Conservation (phyloP, 2,797 vertebrate genomes). For the Acrocephalus scirpaceus region DNA sequence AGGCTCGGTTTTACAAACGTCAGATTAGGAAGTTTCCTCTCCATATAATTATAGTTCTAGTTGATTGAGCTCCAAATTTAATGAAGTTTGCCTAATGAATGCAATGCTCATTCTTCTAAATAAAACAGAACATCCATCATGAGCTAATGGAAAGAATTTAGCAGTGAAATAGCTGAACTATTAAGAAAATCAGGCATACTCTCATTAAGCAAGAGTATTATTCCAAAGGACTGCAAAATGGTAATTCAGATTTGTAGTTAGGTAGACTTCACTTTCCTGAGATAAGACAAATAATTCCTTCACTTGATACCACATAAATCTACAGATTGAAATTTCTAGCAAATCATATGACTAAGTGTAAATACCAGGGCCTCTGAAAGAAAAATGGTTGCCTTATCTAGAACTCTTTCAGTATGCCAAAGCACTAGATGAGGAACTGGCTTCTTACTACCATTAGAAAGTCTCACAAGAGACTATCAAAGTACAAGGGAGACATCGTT, state of each 20-base stretch:
- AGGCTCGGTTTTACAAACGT: background rate
- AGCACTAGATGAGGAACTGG: background rate
- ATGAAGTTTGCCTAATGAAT: constrained; percentile 58
- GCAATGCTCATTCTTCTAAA: constrained; percentile 60
- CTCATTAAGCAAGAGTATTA: constrained; percentile 1
- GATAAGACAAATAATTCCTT: constrained; percentile 2
- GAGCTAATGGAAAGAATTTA: constrained; percentile 32
- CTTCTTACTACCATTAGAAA: constrained; percentile 4
- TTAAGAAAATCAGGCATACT: background rate
- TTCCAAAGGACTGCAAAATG: background rate
- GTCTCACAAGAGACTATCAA: background rate
- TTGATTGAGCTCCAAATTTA: constrained; percentile 51
- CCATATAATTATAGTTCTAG: constrained; percentile 47
- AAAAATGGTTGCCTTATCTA: background rate
- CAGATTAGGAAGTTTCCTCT: constrained; percentile 38
- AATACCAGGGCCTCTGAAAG: background rate
- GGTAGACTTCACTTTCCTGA: background rate
- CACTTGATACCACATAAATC: background rate
- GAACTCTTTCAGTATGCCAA: background rate
- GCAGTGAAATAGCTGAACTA: constrained; percentile 15
- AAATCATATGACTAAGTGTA: constrained; percentile 10
- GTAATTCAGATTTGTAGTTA: background rate
- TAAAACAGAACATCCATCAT: constrained; percentile 60
- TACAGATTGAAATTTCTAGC: background rate
- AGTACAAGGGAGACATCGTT: background rate